These are phyloP conservation scores for Himalopsyche anomala DNA, from an alignment of 2,888 invertebrate species.

Conservation along the genomic window DNA sequence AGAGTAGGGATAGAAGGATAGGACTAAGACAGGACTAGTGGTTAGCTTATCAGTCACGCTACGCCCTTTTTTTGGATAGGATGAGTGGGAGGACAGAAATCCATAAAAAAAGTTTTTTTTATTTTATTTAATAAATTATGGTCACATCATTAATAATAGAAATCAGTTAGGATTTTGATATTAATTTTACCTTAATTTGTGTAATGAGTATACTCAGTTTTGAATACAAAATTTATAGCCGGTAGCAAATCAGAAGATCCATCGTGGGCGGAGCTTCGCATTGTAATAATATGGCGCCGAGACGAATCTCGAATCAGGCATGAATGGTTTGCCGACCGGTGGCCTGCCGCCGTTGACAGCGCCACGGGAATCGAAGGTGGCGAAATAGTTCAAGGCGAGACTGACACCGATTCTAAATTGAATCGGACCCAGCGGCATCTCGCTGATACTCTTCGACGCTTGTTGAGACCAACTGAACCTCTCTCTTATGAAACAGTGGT, in stretches of 20 bases:
- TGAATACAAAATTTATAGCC: slow-evolving; percentile 50
- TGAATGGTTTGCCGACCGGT: slow-evolving; percentile 89
- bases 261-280: slow-evolving; percentile 78
- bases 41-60: no score
- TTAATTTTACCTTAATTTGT: no score
- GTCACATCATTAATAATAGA: no score
- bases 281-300: slow-evolving; percentile 93
- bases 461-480: slow-evolving; percentile 85
- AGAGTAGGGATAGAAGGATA: no score
- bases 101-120: no score
- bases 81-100: no score
- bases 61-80: no score
- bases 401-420: slow-evolving; percentile 72
- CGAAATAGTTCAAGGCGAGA: slow-evolving; percentile 71
- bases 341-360: slow-evolving; percentile 74
- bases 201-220: neutral
- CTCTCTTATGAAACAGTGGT: slow-evolving; percentile 87
- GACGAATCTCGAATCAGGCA: slow-evolving; percentile 92
- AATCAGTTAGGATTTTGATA: no score
- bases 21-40: no score
- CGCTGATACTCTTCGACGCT: slow-evolving; percentile 82
- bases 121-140: no score
- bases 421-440: slow-evolving; percentile 86
- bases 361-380: slow-evolving; percentile 69
- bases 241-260: slow-evolving; percentile 59